Base-by-base conservation (phyloP, 2,888 invertebrate genomes). In the Melanophora roralis region DNA sequence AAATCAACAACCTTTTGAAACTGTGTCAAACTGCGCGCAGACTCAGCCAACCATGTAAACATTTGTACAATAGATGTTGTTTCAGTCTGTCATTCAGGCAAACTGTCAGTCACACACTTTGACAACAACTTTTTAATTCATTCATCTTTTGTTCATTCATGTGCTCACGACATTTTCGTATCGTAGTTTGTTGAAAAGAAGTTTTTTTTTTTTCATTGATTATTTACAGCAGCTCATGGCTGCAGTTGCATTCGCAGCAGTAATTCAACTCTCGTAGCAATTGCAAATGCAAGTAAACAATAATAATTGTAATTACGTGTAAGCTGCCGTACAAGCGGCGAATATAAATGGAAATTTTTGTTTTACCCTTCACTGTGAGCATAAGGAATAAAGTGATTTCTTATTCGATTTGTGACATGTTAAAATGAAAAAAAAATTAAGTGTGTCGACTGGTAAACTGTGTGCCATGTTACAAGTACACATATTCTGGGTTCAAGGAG, bases 1-100 rank as follows among this genome's bases (percentile, higher is more conserved):
- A 23, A 27, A 27, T n/a, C 32, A 69, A 36, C 62, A 68, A 69
- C 45, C 53, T 76, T 65, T 69, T 43, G 43, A 77, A 77, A 73
- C 47, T 77, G 69, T 74, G 81, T 77, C 77, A 81, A 71, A 79
- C 69, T 72, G 75, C 71, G 75, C 75, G 75, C 75, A 67, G 75
- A 72, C 67, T 79, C 75, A 79, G 60, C 79, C 74, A 79, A 62
- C 71, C 71, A 62, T 69, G 40, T 68, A 74, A 78, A 74, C 73
- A 60, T 67, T 72, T 36, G 19, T 60, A 14, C 1, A 40, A 36
- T 64, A 40, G 19, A 64, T 69, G 49, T 34, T 60, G 57, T 57
- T 47, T 16, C 3, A 40, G 49, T 49, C 34, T 65, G 32, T 59
- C 47, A 38, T 34, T 65, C 21, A 32, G 43, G 27, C 55, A 47